Percentiles rank a stretch among this genome's conserved stretches.
These are phyloP conservation scores for Picathartes gymnocephalus DNA, from an alignment of 2,113 vertebrate genomes.

Conservation along the genomic window DNA sequence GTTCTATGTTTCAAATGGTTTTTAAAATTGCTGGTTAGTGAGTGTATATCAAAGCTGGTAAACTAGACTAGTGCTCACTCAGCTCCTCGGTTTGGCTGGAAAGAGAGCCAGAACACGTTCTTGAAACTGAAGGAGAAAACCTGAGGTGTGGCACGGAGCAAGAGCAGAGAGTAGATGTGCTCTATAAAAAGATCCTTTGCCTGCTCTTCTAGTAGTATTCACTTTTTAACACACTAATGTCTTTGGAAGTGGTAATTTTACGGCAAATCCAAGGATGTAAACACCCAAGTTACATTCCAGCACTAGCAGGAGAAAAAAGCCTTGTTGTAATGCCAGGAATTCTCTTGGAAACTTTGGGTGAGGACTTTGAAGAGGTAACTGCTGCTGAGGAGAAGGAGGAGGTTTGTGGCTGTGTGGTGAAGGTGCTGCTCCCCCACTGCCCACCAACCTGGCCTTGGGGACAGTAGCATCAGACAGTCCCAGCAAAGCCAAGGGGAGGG, in stretches of 20 bases:
- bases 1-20: neutral
- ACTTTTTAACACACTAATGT: neutral
- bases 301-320: neutral
- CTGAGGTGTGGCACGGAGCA: neutral
- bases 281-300: neutral
- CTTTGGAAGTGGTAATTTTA: neutral
- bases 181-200: neutral
- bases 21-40: neutral
- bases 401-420: accelerated
- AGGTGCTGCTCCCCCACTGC: neutral
- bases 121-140: neutral
- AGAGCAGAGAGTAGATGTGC: neutral
- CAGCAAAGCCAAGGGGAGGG: neutral
- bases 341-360: neutral
- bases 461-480: neutral
- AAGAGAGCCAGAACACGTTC: neutral
- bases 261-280: neutral
- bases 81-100: neutral
- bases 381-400: neutral
- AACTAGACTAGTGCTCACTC: neutral
- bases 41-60: neutral
- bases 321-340: neutral
- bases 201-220: neutral
- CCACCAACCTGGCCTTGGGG: neutral
- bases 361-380: neutral